Conservation (phyloP, 2,888 invertebrate species). For the Laspeyria flexula region DNA sequence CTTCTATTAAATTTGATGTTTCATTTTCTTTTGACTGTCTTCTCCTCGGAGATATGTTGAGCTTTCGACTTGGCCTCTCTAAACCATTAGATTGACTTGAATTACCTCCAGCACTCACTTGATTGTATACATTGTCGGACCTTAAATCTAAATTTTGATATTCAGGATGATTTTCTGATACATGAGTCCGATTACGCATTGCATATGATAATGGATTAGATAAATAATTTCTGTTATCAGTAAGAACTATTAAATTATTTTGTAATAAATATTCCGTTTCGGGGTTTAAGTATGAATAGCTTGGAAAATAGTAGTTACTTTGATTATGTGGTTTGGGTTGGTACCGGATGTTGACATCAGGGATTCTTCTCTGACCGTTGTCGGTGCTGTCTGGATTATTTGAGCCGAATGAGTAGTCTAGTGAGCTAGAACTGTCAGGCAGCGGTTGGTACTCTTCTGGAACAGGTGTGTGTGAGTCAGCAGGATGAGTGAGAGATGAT, state of each 20-base stretch:
- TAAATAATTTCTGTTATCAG: conserved; percentile 62
- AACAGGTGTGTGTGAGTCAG: conserved; percentile 73
- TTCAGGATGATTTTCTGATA: conserved; percentile 49
- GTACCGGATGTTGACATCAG: conserved; percentile 72
- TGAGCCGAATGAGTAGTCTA: conserved; percentile 63
- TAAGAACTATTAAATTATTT: conserved; percentile 64
- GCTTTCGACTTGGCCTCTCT: conserved; percentile 76
- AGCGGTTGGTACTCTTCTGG: conserved; percentile 81
- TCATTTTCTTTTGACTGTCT: conserved; percentile 74
- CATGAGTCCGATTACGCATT: conserved; percentile 49
- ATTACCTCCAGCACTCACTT: conserved; percentile 26
- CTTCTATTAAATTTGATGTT: conserved; percentile 72
- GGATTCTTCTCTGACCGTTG: conserved; percentile 52
- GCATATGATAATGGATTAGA: conserved; percentile 62
- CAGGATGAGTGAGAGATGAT: conserved; percentile 61
- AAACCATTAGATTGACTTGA: conserved; percentile 48
- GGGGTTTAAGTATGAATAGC: conserved; percentile 59
- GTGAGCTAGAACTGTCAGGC: conserved; percentile 77
- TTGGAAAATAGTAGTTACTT: conserved; percentile 66
- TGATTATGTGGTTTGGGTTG: conserved; percentile 72
- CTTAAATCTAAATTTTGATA: conserved; percentile 48
- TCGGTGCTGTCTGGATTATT: conserved; percentile 58
- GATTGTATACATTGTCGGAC: conserved; percentile 32
- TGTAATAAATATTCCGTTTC: conserved; percentile 61
- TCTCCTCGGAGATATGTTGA: conserved; percentile 77